Conservation (phyloP, 2,888 invertebrate genomes). For the Apoda limacodes region DNA sequence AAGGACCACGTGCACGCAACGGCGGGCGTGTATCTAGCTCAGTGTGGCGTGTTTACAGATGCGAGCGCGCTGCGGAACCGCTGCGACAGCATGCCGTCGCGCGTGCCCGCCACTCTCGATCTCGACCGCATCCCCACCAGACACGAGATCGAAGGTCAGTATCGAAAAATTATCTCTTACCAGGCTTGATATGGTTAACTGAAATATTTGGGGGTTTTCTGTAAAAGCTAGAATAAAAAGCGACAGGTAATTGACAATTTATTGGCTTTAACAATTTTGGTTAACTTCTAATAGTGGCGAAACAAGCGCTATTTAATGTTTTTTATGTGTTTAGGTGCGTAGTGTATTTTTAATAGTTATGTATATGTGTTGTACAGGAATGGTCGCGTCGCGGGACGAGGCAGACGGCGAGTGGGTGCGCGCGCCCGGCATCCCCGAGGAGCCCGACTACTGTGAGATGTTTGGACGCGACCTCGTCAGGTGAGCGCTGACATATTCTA, state of each 20-base stretch:
- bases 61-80: conserved; percentile 71
- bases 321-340: no score
- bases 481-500: no score
- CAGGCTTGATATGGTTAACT: no score
- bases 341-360: background rate
- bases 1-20: conserved; percentile 12
- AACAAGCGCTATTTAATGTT: no score
- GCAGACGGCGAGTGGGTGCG: conserved; percentile 52
- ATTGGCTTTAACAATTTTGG: no score
- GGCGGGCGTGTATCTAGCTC: conserved; percentile 7
- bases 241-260: no score
- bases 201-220: no score
- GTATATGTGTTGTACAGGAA: conserved; percentile 28
- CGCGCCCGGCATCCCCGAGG: conserved; percentile 59
- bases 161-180: no score
- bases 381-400: conserved; percentile 46
- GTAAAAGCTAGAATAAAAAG: no score
- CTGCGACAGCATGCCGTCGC: conserved; percentile 86
- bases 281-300: no score
- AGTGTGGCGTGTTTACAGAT: conserved; percentile 46
- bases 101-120: conserved; percentile 77
- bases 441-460: conserved; percentile 50
- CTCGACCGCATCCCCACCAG: conserved; percentile 66
- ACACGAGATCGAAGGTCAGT: no score
- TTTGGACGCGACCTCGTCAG: conserved; percentile 42